Evolutionary conservation across 92 coral and sea anemone species (phyloP), one percentile per base, ranked within the genome.

Genomic region (Zoanthus gigantus): DNA sequence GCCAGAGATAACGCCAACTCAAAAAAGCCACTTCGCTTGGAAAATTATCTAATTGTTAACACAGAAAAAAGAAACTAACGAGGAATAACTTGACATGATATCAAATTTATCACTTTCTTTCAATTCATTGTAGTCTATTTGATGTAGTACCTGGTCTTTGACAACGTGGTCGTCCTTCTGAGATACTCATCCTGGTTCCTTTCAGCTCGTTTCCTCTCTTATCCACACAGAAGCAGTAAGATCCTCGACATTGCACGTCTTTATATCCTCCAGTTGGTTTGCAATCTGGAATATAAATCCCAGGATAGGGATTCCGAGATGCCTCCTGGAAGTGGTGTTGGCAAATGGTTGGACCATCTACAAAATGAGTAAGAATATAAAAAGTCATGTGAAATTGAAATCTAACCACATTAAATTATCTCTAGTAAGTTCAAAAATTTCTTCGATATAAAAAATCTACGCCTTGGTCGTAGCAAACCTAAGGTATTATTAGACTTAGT

Each of bases 341-440:
- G 74, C 98, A 94, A 30, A 94, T 94, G 17, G 98, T 94, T 12
- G 90, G 94, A n/a, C 75, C 74, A n/a, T 79, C 80, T 23, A 74
- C 94, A 90, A 74, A 48, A n/a, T 13, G 61, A n/a, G 57, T 28
- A 45, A 66, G 45, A 63, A 18, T 15, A n/a, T 17, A 5, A 17
- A n/a, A 17, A 63, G 5, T 9, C 32, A 63, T 9, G 23, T 5
- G 30, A 63, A 3, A 18, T n/a, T 18, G 4, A 16, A 28, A 3
- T 15, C 23, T 9, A 28, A 52, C 9, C 44, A 76, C 7, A 29
- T 29, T 47, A 10, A 29, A 76, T 37, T 4, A 18, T 53, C n/a
- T 4, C 5, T 7, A 50, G 12, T 11, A 50, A 50, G 0, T 50
- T 50, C 12, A 50, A 50, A 37, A 50, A 7, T 50, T 50, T 7